Percentiles rank a stretch among this genome's conserved stretches.
phyloP scores from a whole-genome alignment of 2,113 vertebrate genomes.

The Macaca mulatta region DNA sequence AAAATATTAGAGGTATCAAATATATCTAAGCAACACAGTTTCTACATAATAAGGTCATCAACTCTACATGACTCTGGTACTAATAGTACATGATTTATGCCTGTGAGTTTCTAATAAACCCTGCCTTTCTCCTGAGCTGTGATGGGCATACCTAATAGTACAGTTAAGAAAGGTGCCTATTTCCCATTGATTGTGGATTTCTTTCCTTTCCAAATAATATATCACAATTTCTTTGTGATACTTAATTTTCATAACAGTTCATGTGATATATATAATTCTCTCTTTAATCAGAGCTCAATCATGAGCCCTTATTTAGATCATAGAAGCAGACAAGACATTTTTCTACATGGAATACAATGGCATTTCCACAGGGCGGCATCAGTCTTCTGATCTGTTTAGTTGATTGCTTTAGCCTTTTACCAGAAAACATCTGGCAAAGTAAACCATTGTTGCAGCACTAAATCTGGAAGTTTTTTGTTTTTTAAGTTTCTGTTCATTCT shows the following conservation, averaged over 20 bases:
- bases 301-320: background rate
- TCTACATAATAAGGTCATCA: background rate
- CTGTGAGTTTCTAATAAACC: background rate
- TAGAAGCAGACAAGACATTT: background rate
- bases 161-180: background rate
- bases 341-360: background rate
- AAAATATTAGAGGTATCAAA: background rate
- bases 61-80: background rate
- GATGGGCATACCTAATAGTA: background rate
- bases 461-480: background rate
- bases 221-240: background rate
- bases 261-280: background rate
- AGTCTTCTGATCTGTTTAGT: background rate
- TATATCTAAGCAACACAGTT: background rate
- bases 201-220: constrained; percentile 1
- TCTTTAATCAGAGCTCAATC: background rate
- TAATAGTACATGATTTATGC: background rate
- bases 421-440: background rate
- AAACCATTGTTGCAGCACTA: background rate
- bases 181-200: background rate
- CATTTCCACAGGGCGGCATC: constrained; percentile 15
- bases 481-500: constrained; percentile 34
- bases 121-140: background rate
- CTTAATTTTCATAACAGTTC: constrained; percentile 12
- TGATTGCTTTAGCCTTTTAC: background rate